Evolutionary conservation across 2,888 invertebrate species (phyloP).

Genomic region (Leptinotarsa haldemani): DNA sequence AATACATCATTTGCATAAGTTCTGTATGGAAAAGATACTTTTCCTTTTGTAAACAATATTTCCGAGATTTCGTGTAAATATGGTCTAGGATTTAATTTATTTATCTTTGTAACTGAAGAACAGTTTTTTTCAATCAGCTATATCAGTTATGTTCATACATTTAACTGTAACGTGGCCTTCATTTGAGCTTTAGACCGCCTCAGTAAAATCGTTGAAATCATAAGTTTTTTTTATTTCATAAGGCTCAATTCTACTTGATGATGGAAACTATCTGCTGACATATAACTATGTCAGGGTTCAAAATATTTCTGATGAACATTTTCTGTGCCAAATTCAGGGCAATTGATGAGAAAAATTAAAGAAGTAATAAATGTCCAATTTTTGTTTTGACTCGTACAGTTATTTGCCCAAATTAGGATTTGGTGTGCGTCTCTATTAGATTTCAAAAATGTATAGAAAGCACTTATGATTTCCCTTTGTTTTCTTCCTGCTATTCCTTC

Average conservation of each 20-base stretch:
- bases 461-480: constrained; percentile 49
- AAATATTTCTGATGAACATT: constrained; percentile 35
- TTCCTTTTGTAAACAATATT: neutral
- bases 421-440: constrained; percentile 26
- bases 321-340: neutral
- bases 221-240: constrained; percentile 34
- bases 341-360: constrained; percentile 29
- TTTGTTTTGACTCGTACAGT: constrained; percentile 34
- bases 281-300: constrained; percentile 37
- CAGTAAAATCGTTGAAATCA: constrained; percentile 38
- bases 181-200: constrained; percentile 21
- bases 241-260: constrained; percentile 27
- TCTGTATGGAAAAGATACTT: neutral
- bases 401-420: constrained; percentile 30
- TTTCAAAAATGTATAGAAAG: constrained; percentile 26
- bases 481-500: constrained; percentile 45
- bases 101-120: neutral
- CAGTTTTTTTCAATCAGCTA: neutral
- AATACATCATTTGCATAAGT: neutral
- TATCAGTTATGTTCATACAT: neutral
- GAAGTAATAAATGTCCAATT: constrained; percentile 40
- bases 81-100: neutral
- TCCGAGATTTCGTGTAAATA: neutral
- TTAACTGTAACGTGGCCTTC: neutral
- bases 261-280: constrained; percentile 32